Conservation (phyloP, 2,888 invertebrate species). For the Lochmaea capreae region DNA sequence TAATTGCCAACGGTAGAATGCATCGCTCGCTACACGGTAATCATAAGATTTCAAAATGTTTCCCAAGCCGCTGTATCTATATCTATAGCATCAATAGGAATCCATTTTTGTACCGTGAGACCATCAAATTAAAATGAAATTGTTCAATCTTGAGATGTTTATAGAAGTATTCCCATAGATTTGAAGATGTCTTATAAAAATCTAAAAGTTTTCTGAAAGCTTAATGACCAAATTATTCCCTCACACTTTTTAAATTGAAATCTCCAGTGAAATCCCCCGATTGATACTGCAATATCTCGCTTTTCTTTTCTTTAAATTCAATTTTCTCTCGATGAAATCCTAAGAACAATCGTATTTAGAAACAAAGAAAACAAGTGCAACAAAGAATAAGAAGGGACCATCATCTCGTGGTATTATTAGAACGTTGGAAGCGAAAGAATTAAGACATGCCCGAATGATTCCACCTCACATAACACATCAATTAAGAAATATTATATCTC, state of each 20-base stretch:
- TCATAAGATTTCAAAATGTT: too few species aligned
- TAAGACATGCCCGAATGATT: not conserved
- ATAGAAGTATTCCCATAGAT: too few species aligned
- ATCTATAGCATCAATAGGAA: too few species aligned
- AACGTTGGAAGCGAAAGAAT: constrained; percentile 19
- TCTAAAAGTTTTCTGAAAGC: not conserved
- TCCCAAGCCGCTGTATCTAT: too few species aligned
- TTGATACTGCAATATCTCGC: constrained; percentile 19
- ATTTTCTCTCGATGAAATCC: constrained; percentile 22
- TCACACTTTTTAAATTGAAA: constrained; percentile 3
- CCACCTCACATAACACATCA: constrained; percentile 1
- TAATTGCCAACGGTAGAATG: too few species aligned
- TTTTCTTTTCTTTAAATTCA: constrained; percentile 14
- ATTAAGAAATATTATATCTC: not conserved
- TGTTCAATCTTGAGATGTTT: too few species aligned
- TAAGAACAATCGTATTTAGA: constrained; percentile 22
- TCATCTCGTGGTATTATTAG: constrained; percentile 25
- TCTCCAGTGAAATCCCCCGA: not conserved
- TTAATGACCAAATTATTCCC: not conserved
- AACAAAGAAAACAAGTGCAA: constrained; percentile 29
- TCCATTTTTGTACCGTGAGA: too few species aligned
- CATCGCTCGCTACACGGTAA: too few species aligned
- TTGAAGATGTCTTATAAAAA: too few species aligned
- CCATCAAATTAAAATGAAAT: too few species aligned
- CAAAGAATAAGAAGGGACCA: constrained; percentile 8